Evolutionary conservation across 2,797 vertebrate genomes (phyloP), one percentile per base, ranked within the genome.

Genomic region (Taeniopygia guttata): DNA sequence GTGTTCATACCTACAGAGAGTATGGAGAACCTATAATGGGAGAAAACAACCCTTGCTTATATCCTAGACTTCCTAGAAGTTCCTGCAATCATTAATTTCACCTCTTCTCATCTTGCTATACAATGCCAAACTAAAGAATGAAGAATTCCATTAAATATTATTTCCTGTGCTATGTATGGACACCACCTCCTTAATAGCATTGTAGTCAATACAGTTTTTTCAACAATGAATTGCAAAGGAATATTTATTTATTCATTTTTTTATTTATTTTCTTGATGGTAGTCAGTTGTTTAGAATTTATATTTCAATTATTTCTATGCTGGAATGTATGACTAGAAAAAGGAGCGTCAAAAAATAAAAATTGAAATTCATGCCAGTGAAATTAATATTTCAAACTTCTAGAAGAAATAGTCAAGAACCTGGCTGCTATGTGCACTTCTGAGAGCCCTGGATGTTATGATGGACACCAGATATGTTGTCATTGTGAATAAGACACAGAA

Each of bases 1-100:
- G 22, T 46, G 3, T 73, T 6, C 0, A 0, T 58, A 30, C 9
- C 68, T 80, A 23, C 5, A 26, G 21, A n/a, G 16, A 27, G 8
- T 29, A 49, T 40, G 19, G 25, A 70, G 34, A 36, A 4, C 5
- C 5, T 60, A 3, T n/a, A 38, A 4, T 18, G n/a, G 15, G 13
- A 68, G 30, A 77, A 80, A 84, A 59, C 7, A 16, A 63, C 11
- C 10, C 16, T 17, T 67, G 5, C 11, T 30, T 72, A 32, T 19
- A 66, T 49, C 7, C 10, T 49, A 40, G 25, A 13, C 34, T 82
- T 63, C 16, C 19, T 58, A 83, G 59, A 82, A 92, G 10, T 6
- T 88, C 10, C 20, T 54, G 16, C 9, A 60, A n/a, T 32, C 19
- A 27, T 80, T 63, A 0, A 22, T 76, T 79, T 86, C 19, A 7